Percentiles rank a stretch among this genome's conserved stretches.
Conservation (phyloP, 1,140 invertebrate genomes). For the Tetramorium simillimum region DNA sequence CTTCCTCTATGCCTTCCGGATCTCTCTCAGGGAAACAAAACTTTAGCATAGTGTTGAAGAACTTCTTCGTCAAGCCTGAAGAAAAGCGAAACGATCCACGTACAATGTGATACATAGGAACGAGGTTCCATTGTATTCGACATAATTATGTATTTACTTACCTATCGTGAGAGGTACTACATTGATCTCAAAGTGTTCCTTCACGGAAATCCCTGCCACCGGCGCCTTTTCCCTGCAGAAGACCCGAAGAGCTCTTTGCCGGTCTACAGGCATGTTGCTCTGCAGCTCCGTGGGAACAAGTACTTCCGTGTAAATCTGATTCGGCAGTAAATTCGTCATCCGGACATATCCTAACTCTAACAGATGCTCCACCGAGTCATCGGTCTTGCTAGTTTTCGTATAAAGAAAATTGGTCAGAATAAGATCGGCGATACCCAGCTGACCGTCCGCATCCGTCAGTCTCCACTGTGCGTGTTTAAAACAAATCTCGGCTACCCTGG, state of each 20-base stretch:
- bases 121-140: neutral
- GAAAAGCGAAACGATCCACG: constrained; percentile 69
- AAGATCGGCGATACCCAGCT: constrained; percentile 98
- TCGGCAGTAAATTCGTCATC: constrained; percentile 97
- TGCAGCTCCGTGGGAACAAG: constrained; percentile 94
- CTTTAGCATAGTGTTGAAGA: constrained; percentile 98
- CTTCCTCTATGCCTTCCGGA: constrained; percentile 92
- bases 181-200: constrained; percentile 99
- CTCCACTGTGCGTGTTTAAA: constrained; percentile 99
- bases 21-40: constrained; percentile 99
- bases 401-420: constrained; percentile 98
- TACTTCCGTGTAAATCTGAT: constrained; percentile 97
- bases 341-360: constrained; percentile 98
- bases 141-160: constrained; percentile 74
- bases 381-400: constrained; percentile 97
- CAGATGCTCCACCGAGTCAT: constrained; percentile 98
- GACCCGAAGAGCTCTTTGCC: constrained; percentile 92
- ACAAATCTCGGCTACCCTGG: constrained; percentile 97
- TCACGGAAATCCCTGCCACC: constrained; percentile 98
- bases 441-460: constrained; percentile 98
- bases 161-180: constrained; percentile 97
- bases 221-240: constrained; percentile 96
- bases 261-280: constrained; percentile 95
- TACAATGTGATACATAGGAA: neutral
- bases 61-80: constrained; percentile 96